Evolutionary conservation across 2,888 invertebrate genomes (phyloP), one percentile per base, ranked within the genome.

Genomic region (Cantharis lateralis): DNA sequence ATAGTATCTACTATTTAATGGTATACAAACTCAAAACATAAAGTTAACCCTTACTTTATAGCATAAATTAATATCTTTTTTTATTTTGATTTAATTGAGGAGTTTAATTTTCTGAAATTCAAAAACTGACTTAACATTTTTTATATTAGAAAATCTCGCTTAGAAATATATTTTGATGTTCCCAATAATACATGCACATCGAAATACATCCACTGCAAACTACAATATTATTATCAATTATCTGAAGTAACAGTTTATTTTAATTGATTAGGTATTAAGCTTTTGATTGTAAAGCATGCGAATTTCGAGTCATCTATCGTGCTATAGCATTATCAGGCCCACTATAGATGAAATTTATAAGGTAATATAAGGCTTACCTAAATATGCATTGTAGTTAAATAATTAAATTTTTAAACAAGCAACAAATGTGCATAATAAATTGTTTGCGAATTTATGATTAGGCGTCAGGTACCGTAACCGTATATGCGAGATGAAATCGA

Each of bases 371-470:
- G 20, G 66, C 77, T 77, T 70, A 77, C 77, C 71, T 74, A 71
- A 77, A 77, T 62, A 61, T 68, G 26, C 77, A 74, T 77, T n/a
- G 28, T 68, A 69, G 68, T 64, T 15, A 68, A 62, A 24, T 69
- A 62, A 15, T 71, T 72, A 76, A 62, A 64, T 75, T 75, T 70
- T 72, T 75, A 68, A 74, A 75, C 77, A 76, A 75, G 68, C 75
- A 76, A 78, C 78, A 77, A 76, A 72, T 78, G 76, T 78, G 78
- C 76, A 75, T 80, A 80, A 82, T 48, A 48, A 48, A 48, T 80
- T 79, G 79, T 78, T 74, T 80, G 76, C 80, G 80, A 77, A 81
- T 79, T 80, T 79, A 80, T 78, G 78, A 80, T 72, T 71, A 79
- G 75, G 77, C 79, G 80, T 77, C 71, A 74, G 71, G 77, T 48